Evolutionary conservation across 2,888 invertebrate genomes (phyloP), one percentile per base, ranked within the genome.

Genomic region (Mesochorus sp.): DNA sequence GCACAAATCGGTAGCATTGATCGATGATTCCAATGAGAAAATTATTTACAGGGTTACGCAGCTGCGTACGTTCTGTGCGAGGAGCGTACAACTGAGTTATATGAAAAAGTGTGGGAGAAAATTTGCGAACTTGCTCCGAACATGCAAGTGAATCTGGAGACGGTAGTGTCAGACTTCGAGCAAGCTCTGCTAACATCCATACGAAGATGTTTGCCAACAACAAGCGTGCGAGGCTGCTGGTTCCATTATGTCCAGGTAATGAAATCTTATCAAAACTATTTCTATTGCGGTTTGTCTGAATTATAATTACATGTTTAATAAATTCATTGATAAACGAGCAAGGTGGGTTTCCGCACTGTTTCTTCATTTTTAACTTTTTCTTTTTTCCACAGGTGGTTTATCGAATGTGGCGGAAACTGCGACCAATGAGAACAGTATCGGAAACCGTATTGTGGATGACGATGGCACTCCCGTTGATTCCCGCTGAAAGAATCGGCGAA

Each of bases 401-500:
- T 2, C 55, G 21, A 34, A 21, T 4, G n/a, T 68, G 55, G 57
- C 31, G 44, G 0, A 68, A 55, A n/a, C n/a, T 57, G 0, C n/a
- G n/a, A n/a, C n/a, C n/a, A n/a, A n/a, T n/a, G n/a, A n/a, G n/a
- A n/a, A n/a, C n/a, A n/a, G n/a, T n/a, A n/a, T n/a, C n/a, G n/a
- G 39, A 49, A 3, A 14, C 5, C 3, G 47, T 49, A 8, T 10
- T 49, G 37, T 37, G 37, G 8, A 66, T 76, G 51, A 1, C 59
- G 2, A 39, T 67, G 34, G 66, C 55, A 3, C 39, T 77, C 3
- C 51, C 68, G 2, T 39, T 77, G 37, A 37, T 51, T 10, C 66
- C 71, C 0, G 26, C 53, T 1, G 47, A 74, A 6, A n/a, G 47
- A 1, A 47, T 74, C 8, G 10, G 8, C 10, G 55, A 68, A 37